phyloP scores from a whole-genome alignment of 2,797 vertebrate species.

The Selene dorsalis region DNA sequence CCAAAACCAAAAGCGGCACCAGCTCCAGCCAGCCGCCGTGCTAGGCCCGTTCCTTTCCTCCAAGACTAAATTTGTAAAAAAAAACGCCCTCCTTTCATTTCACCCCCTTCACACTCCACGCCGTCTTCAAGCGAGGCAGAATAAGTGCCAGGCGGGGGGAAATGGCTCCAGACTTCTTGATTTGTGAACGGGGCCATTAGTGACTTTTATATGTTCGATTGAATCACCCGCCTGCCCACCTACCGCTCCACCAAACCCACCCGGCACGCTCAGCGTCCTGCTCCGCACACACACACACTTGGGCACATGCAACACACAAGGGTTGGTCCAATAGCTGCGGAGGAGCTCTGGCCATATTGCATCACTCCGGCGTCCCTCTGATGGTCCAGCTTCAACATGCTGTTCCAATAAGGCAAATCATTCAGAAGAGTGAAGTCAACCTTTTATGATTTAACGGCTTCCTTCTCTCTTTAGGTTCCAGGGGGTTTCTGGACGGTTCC shows the following conservation, averaged over 20 bases:
- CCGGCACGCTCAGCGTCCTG: conserved; percentile 51
- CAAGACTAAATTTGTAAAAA: conserved; percentile 68
- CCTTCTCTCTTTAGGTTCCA: conserved; percentile 80
- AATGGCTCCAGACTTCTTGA: conserved; percentile 62
- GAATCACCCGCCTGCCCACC: conserved; percentile 30
- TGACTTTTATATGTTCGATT: conserved; percentile 63
- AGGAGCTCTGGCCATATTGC: conserved; percentile 61
- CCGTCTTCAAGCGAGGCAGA: conserved; percentile 46
- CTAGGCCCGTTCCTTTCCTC: conserved; percentile 71
- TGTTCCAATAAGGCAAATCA: conserved; percentile 83
- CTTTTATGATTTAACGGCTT: conserved; percentile 84
- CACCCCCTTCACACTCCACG: conserved; percentile 50
- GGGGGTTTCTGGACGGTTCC: conserved; percentile 75
- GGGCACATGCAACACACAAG: conserved; percentile 28
- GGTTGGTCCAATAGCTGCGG: conserved; percentile 40
- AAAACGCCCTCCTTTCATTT: conserved; percentile 56
- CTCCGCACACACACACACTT: conserved; percentile 29
- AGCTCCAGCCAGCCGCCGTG: conserved; percentile 57
- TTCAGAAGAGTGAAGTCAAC: conserved; percentile 82
- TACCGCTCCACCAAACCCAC: conserved; percentile 42
- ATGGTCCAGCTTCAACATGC: conserved; percentile 69
- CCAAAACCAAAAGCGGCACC: conserved; percentile 65
- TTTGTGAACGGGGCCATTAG: conserved; percentile 67
- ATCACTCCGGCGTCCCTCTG: conserved; percentile 68
- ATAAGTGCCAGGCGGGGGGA: conserved; percentile 58